phyloP scores from a whole-genome alignment of 2,113 vertebrate species.

The Vanacampus margaritifer region DNA sequence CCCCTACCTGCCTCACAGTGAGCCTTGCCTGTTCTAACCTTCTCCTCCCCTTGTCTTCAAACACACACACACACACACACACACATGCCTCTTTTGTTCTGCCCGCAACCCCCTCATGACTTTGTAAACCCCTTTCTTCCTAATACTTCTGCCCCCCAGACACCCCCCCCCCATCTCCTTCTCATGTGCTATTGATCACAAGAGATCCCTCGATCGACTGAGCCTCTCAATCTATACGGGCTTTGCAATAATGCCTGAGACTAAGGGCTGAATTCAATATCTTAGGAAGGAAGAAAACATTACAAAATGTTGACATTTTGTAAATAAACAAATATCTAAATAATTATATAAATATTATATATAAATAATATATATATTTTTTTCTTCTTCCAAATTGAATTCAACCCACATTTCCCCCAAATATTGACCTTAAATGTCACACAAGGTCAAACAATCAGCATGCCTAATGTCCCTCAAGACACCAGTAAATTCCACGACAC shows the following conservation, averaged over 20 bases:
- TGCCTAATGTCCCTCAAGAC: no score
- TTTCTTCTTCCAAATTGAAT: background rate
- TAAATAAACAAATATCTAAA: no score
- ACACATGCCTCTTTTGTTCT: conserved; percentile 45
- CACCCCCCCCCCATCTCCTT: no score
- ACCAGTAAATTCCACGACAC: no score
- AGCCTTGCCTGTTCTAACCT: conserved; percentile 46
- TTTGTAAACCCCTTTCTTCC: conserved; percentile 14
- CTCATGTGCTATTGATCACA: conserved; percentile 53
- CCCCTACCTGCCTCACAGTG: conserved; percentile 42
- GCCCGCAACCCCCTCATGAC: conserved; percentile 24
- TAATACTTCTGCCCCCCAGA: conserved; percentile 13
- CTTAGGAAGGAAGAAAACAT: conserved; percentile 1
- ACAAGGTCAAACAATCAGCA: no score
- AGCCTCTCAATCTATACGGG: conserved; percentile 27
- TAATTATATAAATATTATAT: no score
- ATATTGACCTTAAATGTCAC: no score
- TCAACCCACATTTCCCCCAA: no score
- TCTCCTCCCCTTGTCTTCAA: conserved; percentile 56
- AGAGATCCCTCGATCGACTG: conserved; percentile 22
- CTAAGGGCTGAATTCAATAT: conserved; percentile 1
- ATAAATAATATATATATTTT: no score
- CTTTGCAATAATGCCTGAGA: conserved; percentile 16
- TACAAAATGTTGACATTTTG: conserved; percentile 12
- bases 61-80: conserved; percentile 23